A percentile compares a stretch with the other conserved stretches of the same genome.
Evolutionary conservation across 1,140 invertebrate genomes (phyloP).

Genomic region (Calliopsis andreniformis): DNA sequence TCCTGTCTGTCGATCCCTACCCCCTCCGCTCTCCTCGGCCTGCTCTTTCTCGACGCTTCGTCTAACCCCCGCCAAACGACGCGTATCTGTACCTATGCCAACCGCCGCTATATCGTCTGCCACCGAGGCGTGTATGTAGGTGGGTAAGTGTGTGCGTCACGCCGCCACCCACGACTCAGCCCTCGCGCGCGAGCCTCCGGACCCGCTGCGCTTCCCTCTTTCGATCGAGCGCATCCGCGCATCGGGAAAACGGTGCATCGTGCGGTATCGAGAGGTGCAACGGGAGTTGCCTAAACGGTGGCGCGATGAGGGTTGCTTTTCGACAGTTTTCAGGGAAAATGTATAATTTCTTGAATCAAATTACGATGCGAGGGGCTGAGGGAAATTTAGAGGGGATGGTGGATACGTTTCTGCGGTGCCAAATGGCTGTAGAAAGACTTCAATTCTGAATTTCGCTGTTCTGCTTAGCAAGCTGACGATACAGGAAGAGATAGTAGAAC

Average conservation of each 20-base stretch:
- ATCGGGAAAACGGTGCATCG: conserved; percentile 25
- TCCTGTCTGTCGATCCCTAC: neutral
- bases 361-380: too few species aligned
- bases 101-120: conserved; percentile 15
- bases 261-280: neutral
- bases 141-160: neutral
- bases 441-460: too few species aligned
- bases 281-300: conserved; percentile 32
- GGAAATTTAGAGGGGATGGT: too few species aligned
- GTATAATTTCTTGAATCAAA: too few species aligned
- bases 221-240: conserved; percentile 22
- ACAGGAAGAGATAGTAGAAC: too few species aligned
- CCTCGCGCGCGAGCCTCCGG: conserved; percentile 25
- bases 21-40: conserved; percentile 10
- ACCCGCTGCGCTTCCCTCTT: conserved; percentile 47
- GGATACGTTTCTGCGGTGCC: too few species aligned
- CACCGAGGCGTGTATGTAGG: neutral
- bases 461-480: too few species aligned
- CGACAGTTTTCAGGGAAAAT: too few species aligned
- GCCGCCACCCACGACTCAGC: conserved; percentile 33
- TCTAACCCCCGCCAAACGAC: conserved; percentile 9
- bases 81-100: conserved; percentile 38
- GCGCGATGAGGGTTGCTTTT: neutral
- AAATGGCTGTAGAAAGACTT: too few species aligned
- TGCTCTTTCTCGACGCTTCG: conserved; percentile 29